phyloP scores from a whole-genome alignment of 2,888 invertebrate species.

The Agriopis leucophaearia region DNA sequence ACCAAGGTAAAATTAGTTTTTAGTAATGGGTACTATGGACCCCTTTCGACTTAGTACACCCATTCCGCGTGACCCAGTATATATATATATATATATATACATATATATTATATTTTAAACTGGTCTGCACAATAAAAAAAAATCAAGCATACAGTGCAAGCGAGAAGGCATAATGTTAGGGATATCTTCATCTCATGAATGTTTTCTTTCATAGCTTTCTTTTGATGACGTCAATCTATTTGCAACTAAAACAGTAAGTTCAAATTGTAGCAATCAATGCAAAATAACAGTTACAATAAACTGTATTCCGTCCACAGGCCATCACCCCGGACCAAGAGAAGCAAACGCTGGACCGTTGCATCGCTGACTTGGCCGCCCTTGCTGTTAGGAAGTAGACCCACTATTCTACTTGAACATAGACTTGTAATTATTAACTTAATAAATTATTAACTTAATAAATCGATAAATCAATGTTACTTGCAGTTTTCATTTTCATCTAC shows the following conservation, averaged over 20 bases:
- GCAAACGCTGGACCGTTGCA: slow-evolving; percentile 94
- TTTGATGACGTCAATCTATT: no score
- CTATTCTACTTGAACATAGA: slow-evolving; percentile 22
- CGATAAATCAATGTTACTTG: slow-evolving; percentile 50
- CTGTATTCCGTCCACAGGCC: slow-evolving; percentile 66
- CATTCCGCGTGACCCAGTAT: no score
- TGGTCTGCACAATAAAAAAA: no score
- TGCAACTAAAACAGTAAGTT: no score
- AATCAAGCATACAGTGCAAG: no score
- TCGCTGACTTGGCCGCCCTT: slow-evolving; percentile 92
- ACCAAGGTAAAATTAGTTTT: slow-evolving; percentile 71
- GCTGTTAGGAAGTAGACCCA: slow-evolving; percentile 80
- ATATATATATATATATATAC: no score
- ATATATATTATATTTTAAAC: no score
- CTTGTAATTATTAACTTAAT: slow-evolving; percentile 51
- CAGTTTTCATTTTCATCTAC: slow-evolving; percentile 4
- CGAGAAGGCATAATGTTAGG: no score
- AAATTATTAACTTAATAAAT: slow-evolving; percentile 57
- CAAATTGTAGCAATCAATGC: background rate
- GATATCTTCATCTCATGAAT: no score
- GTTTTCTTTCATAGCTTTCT: no score
- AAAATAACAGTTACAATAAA: background rate
- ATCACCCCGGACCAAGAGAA: slow-evolving; percentile 98
- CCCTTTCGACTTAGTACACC: no score
- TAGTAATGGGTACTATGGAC: no score